phyloP scores from a whole-genome alignment of 2,113 vertebrate species.

The Hirundichthys speculiger region DNA sequence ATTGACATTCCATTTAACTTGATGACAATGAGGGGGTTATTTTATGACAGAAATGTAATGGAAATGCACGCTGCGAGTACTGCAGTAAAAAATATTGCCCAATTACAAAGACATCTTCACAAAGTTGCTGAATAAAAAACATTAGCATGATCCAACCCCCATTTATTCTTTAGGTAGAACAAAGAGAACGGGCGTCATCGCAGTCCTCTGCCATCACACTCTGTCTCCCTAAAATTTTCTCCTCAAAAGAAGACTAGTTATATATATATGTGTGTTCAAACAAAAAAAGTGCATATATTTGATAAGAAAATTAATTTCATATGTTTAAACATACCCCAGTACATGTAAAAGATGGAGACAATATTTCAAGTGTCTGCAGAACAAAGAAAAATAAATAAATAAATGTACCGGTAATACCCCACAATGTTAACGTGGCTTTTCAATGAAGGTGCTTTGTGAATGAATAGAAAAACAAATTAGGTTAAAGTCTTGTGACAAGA shows the following conservation, averaged over 20 bases:
- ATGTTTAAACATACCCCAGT: constrained; percentile 35
- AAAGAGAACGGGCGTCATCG: constrained; percentile 59
- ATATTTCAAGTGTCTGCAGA: constrained; percentile 25
- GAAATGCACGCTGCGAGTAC: constrained; percentile 50
- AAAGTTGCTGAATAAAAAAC: constrained; percentile 61
- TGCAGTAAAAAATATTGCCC: constrained; percentile 68
- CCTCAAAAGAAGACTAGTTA: constrained; percentile 40
- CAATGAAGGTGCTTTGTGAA: constrained; percentile 68
- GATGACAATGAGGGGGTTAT: constrained; percentile 63
- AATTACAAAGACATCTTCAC: constrained; percentile 70
- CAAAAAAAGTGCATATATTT: constrained; percentile 51
- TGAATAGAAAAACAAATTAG: constrained; percentile 74
- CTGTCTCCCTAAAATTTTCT: constrained; percentile 12
- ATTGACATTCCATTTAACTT: constrained; percentile 78
- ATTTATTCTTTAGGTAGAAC: constrained; percentile 65
- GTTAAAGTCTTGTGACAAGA: constrained; percentile 73
- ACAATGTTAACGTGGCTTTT: constrained; percentile 60
- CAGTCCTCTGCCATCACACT: constrained; percentile 40
- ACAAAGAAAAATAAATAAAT: background rate
- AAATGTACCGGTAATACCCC: constrained; percentile 20
- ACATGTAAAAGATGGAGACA: constrained; percentile 41
- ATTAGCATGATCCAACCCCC: constrained; percentile 65
- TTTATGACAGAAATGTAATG: constrained; percentile 70
- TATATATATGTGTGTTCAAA: constrained; percentile 8
- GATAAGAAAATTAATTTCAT: constrained; percentile 66